Evolutionary conservation across 92 coral and sea anemone genomes (phyloP).

Genomic region (Epizoanthus illoricatus): DNA sequence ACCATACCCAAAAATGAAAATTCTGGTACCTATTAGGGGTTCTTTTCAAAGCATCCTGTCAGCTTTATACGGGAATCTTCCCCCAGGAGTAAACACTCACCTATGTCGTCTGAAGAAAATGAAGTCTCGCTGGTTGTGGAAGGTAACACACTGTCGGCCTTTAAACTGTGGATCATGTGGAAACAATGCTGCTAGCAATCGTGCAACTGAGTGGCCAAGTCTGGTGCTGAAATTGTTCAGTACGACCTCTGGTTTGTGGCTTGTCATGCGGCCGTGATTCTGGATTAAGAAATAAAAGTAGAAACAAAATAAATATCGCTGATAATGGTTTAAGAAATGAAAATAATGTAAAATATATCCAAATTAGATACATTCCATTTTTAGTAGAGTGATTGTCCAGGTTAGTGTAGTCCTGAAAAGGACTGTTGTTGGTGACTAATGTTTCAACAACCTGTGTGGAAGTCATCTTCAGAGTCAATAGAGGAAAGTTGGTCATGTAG

Average conservation of each 20-base stretch:
- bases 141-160: slow-evolving; percentile 95
- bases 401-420: too few species aligned
- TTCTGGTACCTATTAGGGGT: too few species aligned
- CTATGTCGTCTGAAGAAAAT: slow-evolving; percentile 94
- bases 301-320: background rate
- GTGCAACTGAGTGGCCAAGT: slow-evolving; percentile 89
- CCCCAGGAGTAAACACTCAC: slow-evolving; percentile 44
- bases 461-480: too few species aligned
- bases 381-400: too few species aligned
- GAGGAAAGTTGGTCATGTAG: too few species aligned
- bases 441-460: too few species aligned
- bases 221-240: slow-evolving; percentile 90
- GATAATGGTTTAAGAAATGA: background rate
- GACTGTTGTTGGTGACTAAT: too few species aligned
- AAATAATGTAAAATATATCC: background rate
- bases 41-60: too few species aligned
- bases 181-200: slow-evolving; percentile 83
- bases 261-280: slow-evolving; percentile 93
- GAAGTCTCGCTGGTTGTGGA: slow-evolving; percentile 95
- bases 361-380: too few species aligned
- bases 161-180: slow-evolving; percentile 95
- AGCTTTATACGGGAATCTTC: background rate
- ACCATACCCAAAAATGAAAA: too few species aligned
- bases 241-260: slow-evolving; percentile 88
- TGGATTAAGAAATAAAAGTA: slow-evolving; percentile 8